phyloP scores from a whole-genome alignment of 1,140 invertebrate species.

The Drosophila arizonae region DNA sequence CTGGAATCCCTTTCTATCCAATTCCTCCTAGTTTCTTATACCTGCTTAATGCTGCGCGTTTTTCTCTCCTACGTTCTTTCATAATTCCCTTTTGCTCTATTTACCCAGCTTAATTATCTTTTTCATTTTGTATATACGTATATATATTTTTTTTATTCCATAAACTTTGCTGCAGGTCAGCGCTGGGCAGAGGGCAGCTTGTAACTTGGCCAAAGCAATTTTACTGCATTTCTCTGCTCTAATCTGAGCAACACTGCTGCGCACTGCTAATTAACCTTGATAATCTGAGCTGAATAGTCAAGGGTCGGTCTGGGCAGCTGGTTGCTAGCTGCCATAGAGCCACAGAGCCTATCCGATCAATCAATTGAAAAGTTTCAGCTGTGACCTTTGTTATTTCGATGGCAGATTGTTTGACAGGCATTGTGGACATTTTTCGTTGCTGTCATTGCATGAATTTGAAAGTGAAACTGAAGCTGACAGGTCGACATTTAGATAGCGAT shows the following conservation, averaged over 20 bases:
- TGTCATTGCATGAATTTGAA: slow-evolving; percentile 56
- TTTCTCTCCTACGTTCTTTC: slow-evolving; percentile 22
- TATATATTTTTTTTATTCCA: slow-evolving; percentile 32
- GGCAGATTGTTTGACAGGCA: slow-evolving; percentile 27
- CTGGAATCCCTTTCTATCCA: not conserved
- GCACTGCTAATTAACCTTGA: slow-evolving; percentile 65
- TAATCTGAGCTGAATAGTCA: slow-evolving; percentile 18
- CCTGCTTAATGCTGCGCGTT: not conserved
- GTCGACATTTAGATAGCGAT: slow-evolving; percentile 30
- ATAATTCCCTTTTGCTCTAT: slow-evolving; percentile 7
- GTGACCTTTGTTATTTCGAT: slow-evolving; percentile 67
- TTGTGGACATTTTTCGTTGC: slow-evolving; percentile 57
- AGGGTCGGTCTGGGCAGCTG: slow-evolving; percentile 1
- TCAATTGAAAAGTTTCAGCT: slow-evolving; percentile 69
- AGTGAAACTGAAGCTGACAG: slow-evolving; percentile 51
- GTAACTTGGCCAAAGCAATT: slow-evolving; percentile 11
- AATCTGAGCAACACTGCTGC: slow-evolving; percentile 5
- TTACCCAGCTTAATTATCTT: slow-evolving; percentile 61
- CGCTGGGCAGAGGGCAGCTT: not conserved
- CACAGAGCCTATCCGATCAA: slow-evolving; percentile 52
- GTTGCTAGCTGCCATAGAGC: not conserved
- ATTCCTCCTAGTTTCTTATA: not conserved
- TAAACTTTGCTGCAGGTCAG: slow-evolving; percentile 19
- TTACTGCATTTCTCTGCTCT: slow-evolving; percentile 27
- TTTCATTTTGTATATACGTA: slow-evolving; percentile 8